Conservation (phyloP, 1,140 invertebrate species). For the Panulirus ornatus region DNA sequence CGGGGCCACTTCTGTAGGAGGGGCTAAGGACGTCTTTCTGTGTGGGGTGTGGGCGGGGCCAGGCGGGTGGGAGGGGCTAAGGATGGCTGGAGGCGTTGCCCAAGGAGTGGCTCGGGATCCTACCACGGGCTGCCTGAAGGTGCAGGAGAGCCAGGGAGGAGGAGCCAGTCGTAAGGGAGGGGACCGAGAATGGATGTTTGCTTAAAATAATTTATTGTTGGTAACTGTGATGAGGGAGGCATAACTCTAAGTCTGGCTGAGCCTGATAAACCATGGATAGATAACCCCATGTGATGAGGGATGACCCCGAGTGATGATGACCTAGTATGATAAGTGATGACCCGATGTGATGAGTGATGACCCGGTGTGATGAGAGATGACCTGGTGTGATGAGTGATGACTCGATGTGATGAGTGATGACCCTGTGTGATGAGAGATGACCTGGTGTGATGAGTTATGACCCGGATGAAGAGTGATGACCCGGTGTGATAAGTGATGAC, state of each 20-base stretch:
- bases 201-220: background rate
- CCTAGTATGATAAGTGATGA: no score
- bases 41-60: background rate
- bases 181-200: background rate
- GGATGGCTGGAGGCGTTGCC: background rate
- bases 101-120: background rate
- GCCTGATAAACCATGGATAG: background rate
- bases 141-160: background rate
- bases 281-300: background rate
- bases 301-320: no score
- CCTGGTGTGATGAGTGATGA: no score
- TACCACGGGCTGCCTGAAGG: background rate
- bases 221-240: background rate
- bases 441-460: no score
- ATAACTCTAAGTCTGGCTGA: background rate
- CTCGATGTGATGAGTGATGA: no score
- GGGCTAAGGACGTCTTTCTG: background rate
- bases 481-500: no score
- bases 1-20: background rate
- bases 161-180: background rate
- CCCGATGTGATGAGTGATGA: no score
- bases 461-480: no score
- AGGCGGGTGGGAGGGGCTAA: background rate
- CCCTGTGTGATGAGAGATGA: no score
- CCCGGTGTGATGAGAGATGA: no score